These are phyloP conservation scores for Suillia variegata DNA, from an alignment of 2,888 invertebrate species.

Conservation along the genomic window DNA sequence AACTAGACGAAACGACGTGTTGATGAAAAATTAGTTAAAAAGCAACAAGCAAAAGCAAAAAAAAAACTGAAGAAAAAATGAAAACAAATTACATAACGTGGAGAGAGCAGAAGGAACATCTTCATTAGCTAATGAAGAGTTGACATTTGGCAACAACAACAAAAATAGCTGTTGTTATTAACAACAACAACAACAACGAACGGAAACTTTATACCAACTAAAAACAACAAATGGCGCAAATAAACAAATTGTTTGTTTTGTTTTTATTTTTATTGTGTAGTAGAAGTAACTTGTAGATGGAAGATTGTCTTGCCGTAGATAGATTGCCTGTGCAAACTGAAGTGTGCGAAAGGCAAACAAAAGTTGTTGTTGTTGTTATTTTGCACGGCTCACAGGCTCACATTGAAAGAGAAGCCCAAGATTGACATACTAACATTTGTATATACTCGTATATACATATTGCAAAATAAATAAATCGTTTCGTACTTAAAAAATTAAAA, in stretches of 20 bases:
- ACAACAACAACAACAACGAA: constrained; percentile 10
- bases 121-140: constrained; percentile 27
- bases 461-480: no score
- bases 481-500: no score
- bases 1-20: constrained; percentile 1
- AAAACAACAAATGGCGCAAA: no score
- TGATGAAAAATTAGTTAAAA: neutral
- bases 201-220: no score
- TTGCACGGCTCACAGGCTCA: no score
- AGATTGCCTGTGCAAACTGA: neutral
- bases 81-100: neutral
- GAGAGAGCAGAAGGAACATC: constrained; percentile 1
- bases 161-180: no score
- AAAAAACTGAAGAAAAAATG: neutral
- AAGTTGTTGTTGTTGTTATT: neutral
- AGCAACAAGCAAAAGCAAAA: neutral
- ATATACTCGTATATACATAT: no score
- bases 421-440: no score
- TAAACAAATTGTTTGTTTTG: constrained; percentile 1
- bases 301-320: neutral
- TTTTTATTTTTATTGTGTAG: neutral
- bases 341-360: neutral
- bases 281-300: no score
- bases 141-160: constrained; percentile 15
- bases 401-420: no score